phyloP scores from a whole-genome alignment of 1,140 invertebrate genomes.

The Hestina assimilis region DNA sequence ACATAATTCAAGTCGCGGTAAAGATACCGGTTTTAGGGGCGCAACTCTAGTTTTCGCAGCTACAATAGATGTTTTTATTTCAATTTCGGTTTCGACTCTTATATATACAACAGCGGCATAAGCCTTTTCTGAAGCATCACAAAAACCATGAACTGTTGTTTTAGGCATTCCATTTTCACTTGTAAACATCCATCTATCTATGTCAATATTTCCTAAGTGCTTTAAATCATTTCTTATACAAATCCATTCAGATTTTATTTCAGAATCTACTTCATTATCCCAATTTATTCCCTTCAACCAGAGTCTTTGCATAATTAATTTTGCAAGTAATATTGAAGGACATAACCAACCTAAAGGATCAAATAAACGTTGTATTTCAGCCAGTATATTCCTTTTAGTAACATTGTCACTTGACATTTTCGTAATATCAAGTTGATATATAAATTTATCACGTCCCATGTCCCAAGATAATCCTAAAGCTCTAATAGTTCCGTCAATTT shows the following conservation, averaged over 20 bases:
- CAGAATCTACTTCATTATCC: constrained; percentile 38
- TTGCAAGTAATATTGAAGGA: constrained; percentile 40
- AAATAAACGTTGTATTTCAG: not conserved
- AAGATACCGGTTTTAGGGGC: constrained; percentile 30
- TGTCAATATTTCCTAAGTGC: constrained; percentile 30
- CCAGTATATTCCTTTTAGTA: not conserved
- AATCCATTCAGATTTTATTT: constrained; percentile 35
- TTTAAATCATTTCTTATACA: constrained; percentile 27
- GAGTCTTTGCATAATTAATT: constrained; percentile 49
- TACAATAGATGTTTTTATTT: constrained; percentile 15
- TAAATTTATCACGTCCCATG: not conserved
- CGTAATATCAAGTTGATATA: not conserved
- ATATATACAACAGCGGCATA: constrained; percentile 37
- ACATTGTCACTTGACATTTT: not conserved
- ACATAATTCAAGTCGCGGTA: no score
- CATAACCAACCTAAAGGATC: constrained; percentile 52
- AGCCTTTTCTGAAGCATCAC: constrained; percentile 35
- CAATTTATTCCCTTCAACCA: constrained; percentile 44
- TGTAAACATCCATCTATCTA: constrained; percentile 34
- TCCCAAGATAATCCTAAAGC: not conserved
- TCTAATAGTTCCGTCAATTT: not conserved
- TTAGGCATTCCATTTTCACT: constrained; percentile 19
- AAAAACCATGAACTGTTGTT: constrained; percentile 43
- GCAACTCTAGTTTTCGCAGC: constrained; percentile 32
- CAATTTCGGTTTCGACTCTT: constrained; percentile 16